Conservation (phyloP, 2,888 invertebrate species). For the Pterostichus madidus region DNA sequence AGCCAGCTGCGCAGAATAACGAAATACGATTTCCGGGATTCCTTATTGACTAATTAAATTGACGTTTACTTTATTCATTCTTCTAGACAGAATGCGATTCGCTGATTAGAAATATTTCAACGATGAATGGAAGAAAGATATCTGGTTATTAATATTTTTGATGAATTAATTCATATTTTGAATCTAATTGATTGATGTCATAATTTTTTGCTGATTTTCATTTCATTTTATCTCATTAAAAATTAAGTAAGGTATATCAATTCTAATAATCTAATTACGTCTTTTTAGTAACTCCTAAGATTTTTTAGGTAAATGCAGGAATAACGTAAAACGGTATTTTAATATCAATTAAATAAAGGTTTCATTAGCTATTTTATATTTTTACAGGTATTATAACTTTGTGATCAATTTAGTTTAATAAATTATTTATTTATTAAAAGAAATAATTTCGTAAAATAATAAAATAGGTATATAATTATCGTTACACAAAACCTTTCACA, state of each 20-base stretch:
- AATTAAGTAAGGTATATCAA: slow-evolving; percentile 4
- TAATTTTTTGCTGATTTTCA: slow-evolving; percentile 2
- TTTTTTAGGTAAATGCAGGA: no score
- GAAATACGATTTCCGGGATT: slow-evolving; percentile 36
- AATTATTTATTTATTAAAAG: no score
- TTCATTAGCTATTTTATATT: no score
- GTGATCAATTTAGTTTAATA: no score
- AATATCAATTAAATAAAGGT: no score
- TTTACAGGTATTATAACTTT: no score
- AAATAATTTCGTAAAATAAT: no score
- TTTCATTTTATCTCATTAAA: slow-evolving; percentile 33
- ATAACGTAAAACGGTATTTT: no score
- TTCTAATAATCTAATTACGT: slow-evolving; percentile 22
- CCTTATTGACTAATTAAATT: slow-evolving; percentile 30
- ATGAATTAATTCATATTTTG: slow-evolving; percentile 17
- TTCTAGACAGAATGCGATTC: neutral
- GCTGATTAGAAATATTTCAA: neutral
- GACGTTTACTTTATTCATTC: slow-evolving; percentile 16
- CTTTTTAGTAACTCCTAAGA: no score
- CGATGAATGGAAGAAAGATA: neutral
- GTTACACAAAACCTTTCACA: no score
- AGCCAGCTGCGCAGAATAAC: slow-evolving; percentile 35
- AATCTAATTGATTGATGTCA: slow-evolving; percentile 10
- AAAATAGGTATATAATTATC: no score
- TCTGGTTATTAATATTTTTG: neutral